A percentile compares a stretch with the other conserved stretches of the same genome.
Evolutionary conservation across 2,888 invertebrate genomes (phyloP).

Genomic region (Brachylomia viminalis): DNA sequence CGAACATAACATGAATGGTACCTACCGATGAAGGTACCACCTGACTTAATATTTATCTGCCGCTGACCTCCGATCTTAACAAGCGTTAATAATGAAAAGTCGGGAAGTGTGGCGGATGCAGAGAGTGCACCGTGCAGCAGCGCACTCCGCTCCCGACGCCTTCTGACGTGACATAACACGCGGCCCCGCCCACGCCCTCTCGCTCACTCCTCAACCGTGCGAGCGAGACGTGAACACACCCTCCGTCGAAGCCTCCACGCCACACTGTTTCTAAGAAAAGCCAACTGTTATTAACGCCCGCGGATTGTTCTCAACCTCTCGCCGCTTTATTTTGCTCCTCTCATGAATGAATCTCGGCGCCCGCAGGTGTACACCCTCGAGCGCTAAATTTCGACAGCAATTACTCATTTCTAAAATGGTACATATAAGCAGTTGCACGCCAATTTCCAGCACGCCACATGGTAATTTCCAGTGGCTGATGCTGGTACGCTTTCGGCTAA

Average conservation of each 20-base stretch:
- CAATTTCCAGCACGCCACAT: slow-evolving; percentile 87
- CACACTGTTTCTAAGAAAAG: slow-evolving; percentile 87
- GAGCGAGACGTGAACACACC: slow-evolving; percentile 80
- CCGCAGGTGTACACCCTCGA: slow-evolving; percentile 87
- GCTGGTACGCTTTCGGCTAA: slow-evolving; percentile 80
- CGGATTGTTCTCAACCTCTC: slow-evolving; percentile 87
- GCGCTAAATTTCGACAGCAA: slow-evolving; percentile 83
- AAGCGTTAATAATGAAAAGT: slow-evolving; percentile 81
- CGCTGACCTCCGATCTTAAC: slow-evolving; percentile 78
- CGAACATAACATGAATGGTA: slow-evolving; percentile 14
- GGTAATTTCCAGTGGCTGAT: slow-evolving; percentile 86
- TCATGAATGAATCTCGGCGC: slow-evolving; percentile 87
- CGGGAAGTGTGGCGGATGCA: slow-evolving; percentile 81
- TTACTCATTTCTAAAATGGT: slow-evolving; percentile 83
- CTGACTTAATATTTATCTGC: slow-evolving; percentile 73
- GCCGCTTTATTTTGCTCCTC: slow-evolving; percentile 80
- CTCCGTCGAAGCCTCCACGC: slow-evolving; percentile 87
- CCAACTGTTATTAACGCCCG: slow-evolving; percentile 88
- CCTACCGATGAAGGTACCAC: slow-evolving; percentile 46
- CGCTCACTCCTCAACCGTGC: slow-evolving; percentile 78
- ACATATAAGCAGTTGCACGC: slow-evolving; percentile 76
- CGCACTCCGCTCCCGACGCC: slow-evolving; percentile 75
- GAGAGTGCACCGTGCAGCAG: slow-evolving; percentile 76
- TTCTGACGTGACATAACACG: slow-evolving; percentile 85
- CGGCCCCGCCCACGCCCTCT: slow-evolving; percentile 87